These are phyloP conservation scores for Macrophya alboannulata DNA, from an alignment of 2,888 invertebrate genomes.

Conservation along the genomic window DNA sequence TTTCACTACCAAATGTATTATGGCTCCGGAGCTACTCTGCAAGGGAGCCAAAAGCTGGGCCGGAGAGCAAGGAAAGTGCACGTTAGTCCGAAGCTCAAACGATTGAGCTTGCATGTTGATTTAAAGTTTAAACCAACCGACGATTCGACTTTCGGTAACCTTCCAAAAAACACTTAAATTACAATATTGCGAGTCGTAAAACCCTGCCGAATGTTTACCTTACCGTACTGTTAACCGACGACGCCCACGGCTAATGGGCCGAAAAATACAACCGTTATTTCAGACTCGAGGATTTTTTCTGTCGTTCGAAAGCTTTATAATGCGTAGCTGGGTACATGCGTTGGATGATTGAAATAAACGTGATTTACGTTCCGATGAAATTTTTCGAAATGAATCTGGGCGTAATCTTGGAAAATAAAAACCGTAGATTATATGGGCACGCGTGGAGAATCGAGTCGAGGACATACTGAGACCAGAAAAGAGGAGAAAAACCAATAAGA, in stretches of 20 bases:
- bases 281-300: not conserved
- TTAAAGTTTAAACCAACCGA: constrained; percentile 19
- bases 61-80: constrained; percentile 19
- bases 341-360: not conserved
- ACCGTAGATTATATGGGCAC: not conserved
- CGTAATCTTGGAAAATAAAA: constrained; percentile 9
- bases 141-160: not conserved
- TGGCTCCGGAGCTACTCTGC: not conserved
- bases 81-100: constrained; percentile 18
- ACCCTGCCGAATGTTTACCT: constrained; percentile 33
- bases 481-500: not conserved
- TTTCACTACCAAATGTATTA: constrained; percentile 47
- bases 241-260: constrained; percentile 26
- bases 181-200: constrained; percentile 38
- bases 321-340: not conserved
- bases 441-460: not conserved
- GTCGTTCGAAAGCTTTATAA: not conserved
- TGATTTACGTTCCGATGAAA: not conserved
- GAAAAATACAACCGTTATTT: constrained; percentile 10
- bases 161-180: constrained; percentile 25
- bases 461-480: not conserved
- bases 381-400: not conserved
- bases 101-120: constrained; percentile 32
- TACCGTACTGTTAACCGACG: constrained; percentile 14
- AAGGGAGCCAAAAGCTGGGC: not conserved